Conservation (phyloP, 2,113 vertebrate species). For the Antigone vipio region DNA sequence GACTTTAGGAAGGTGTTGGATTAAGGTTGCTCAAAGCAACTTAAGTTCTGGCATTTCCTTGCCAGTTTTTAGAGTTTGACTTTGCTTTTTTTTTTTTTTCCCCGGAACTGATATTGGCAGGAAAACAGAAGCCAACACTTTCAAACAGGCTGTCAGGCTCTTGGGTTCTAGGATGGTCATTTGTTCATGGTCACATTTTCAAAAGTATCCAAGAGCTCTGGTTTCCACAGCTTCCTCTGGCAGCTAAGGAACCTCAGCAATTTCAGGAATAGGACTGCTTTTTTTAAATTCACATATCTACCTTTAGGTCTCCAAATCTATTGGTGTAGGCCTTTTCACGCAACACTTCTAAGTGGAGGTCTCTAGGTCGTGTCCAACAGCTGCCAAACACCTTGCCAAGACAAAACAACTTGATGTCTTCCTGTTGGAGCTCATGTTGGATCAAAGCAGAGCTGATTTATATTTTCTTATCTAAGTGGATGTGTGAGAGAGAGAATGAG, state of each 20-base stretch:
- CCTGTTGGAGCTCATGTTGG: not conserved
- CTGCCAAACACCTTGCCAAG: not conserved
- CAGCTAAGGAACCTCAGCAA: not conserved
- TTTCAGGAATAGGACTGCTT: not conserved
- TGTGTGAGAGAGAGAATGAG: not conserved
- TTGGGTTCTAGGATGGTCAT: fast-evolving
- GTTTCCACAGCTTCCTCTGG: not conserved
- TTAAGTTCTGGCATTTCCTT: not conserved
- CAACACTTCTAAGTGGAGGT: not conserved
- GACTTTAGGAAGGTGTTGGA: not conserved
- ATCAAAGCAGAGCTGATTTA: not conserved
- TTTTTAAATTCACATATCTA: not conserved
- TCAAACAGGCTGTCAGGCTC: not conserved
- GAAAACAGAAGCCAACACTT: not conserved
- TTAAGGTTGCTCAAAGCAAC: not conserved
- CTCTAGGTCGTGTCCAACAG: not conserved
- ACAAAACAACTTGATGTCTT: not conserved
- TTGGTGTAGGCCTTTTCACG: not conserved
- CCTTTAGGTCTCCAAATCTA: not conserved
- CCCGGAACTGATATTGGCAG: not conserved
- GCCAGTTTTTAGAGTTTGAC: not conserved
- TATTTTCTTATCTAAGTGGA: not conserved
- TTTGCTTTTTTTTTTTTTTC: not conserved
- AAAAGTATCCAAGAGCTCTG: not conserved
- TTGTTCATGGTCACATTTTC: not conserved